Evolutionary conservation across 1,140 invertebrate genomes (phyloP).

Genomic region (Lethocerus indicus): DNA sequence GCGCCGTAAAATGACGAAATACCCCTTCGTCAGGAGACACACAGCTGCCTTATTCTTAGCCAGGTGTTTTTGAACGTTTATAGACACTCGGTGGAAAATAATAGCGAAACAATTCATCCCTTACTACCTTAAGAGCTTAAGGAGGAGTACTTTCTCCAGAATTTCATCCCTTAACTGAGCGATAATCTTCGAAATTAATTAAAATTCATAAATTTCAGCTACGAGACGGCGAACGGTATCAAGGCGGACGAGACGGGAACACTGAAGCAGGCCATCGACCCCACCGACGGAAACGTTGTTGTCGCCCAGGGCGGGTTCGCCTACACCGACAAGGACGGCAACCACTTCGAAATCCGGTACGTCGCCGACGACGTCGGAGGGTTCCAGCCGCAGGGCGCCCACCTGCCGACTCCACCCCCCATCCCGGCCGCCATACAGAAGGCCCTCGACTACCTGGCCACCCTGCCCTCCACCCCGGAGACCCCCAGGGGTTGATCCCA

Average conservation of each 20-base stretch:
- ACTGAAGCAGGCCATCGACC: conserved; percentile 11
- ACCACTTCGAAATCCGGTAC: conserved; percentile 46
- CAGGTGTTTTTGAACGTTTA: too few relatives aligned
- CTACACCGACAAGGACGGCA: conserved; percentile 57
- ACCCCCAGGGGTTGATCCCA: too few relatives aligned
- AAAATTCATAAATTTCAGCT: too few relatives aligned
- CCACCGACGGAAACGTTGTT: conserved; percentile 31
- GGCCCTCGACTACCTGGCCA: conserved; percentile 44
- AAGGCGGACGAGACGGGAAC: conserved; percentile 11
- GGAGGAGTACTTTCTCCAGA: too few relatives aligned
- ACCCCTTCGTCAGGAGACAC: too few relatives aligned
- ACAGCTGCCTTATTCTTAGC: too few relatives aligned
- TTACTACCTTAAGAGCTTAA: too few relatives aligned
- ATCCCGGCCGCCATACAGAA: conserved; percentile 53
- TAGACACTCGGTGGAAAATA: too few relatives aligned
- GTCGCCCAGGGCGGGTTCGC: conserved; percentile 38
- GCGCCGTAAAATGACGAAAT: too few relatives aligned
- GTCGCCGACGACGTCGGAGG: conserved; percentile 54
- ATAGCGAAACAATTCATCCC: too few relatives aligned
- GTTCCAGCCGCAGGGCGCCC: conserved; percentile 33
- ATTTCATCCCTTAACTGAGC: too few relatives aligned
- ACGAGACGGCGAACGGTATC: conserved; percentile 15
- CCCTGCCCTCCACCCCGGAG: conserved; percentile 21
- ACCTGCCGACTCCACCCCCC: conserved; percentile 46
- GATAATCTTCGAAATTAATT: too few relatives aligned